Evolutionary conservation across 2,113 vertebrate genomes (phyloP), one percentile per base, ranked within the genome.

Genomic region (Microtus richardsoni): DNA sequence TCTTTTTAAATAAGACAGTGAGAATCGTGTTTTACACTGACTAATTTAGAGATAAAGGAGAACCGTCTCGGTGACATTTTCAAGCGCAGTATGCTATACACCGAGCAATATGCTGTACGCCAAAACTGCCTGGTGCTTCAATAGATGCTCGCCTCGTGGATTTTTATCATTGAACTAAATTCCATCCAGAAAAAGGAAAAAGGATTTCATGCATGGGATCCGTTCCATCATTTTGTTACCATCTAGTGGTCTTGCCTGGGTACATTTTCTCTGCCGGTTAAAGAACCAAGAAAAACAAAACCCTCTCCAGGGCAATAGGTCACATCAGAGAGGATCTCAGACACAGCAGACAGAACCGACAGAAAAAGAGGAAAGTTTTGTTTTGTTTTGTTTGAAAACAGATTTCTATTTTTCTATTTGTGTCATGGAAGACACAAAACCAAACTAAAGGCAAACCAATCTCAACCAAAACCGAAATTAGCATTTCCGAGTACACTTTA

Each of bases 1-100:
- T 39, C 47, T 77, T 95, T 93, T 96, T 52, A 83, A 77, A 44
- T 4, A 87, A 95, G 17, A 74, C 16, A 84, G 33, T 66, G 77
- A 91, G 22, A 93, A 83, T 89, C 30, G 26, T 26, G 77, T 77
- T 89, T 89, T 70, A 92, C 12, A 73, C 19, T 87, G 77, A 93
- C 10, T 79, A 62, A 28, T 73, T 74, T 7, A 86, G 58, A 77
- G 70, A 96, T 28, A 41, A 84, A 80, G 44, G 9, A 73, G 73
- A 64, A 64, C 7, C 71, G 2, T 64, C 33, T 54, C 44, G 41
- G 47, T 80, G 90, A 62, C 54, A 88, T 88, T 79, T 95, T 92
- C 73, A 36, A 95, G 85, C 30, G 4, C 13, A 91, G 66, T 71
- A 26, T 28, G 66, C n/a, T 10, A 36, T 41, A 36, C 66, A 36